Percentiles rank a stretch among this genome's conserved stretches.
Conservation (phyloP, 1,140 invertebrate species). For the Platyura marginata region DNA sequence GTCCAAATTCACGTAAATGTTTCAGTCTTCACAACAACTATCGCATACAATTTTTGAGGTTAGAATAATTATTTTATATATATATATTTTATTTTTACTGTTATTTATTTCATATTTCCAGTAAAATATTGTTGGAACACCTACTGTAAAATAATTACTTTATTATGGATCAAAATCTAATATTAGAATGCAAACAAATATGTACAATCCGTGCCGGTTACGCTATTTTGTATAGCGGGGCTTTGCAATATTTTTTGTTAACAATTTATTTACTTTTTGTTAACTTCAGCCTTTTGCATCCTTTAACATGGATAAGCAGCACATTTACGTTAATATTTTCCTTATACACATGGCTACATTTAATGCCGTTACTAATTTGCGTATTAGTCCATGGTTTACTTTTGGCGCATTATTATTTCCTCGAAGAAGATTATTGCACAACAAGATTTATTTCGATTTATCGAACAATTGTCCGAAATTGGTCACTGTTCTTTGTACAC, state of each 20-base stretch:
- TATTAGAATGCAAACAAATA: slow-evolving; percentile 9
- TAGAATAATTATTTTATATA: no score
- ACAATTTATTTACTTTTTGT: slow-evolving; percentile 28
- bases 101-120: no score
- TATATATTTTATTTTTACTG: no score
- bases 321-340: slow-evolving; percentile 29
- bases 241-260: slow-evolving; percentile 23
- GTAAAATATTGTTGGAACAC: no score
- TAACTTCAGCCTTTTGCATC: slow-evolving; percentile 31
- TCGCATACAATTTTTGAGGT: no score
- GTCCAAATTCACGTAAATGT: no score
- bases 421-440: slow-evolving; percentile 24
- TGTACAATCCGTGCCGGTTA: slow-evolving; percentile 11
- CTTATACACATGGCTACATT: slow-evolving; percentile 31
- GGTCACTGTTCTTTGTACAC: slow-evolving; percentile 27
- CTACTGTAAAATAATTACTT: no score
- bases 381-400: slow-evolving; percentile 35
- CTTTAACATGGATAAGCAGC: slow-evolving; percentile 27
- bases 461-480: slow-evolving; percentile 11
- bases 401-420: slow-evolving; percentile 36
- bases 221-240: slow-evolving; percentile 11
- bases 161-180: no score
- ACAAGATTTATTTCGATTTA: slow-evolving; percentile 31
- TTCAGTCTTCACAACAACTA: no score
- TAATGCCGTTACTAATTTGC: slow-evolving; percentile 29